Conservation (phyloP, 2,888 invertebrate genomes). For the Xylota segnis region DNA sequence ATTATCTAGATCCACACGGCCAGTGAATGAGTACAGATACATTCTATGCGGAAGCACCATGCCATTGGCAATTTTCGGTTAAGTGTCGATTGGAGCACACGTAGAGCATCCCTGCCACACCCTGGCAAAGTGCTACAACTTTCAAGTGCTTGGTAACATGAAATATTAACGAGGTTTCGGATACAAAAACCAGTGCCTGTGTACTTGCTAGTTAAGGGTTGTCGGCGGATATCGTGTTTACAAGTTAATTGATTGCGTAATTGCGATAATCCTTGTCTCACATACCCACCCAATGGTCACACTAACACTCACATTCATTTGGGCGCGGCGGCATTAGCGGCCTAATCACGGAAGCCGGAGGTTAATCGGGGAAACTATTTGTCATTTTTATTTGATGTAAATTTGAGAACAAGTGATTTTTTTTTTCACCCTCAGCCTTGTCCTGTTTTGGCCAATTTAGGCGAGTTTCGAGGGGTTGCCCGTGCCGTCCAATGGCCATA, state of each 20-base stretch:
- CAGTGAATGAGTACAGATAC: not conserved
- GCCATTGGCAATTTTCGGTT: slow-evolving; percentile 28
- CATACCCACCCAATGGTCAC: not conserved
- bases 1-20: slow-evolving; percentile 21
- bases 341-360: not conserved
- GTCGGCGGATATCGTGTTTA: slow-evolving; percentile 41
- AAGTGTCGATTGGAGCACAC: slow-evolving; percentile 17
- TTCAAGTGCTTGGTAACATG: slow-evolving; percentile 26
- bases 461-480: not conserved
- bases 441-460: not conserved
- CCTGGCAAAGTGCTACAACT: slow-evolving; percentile 20
- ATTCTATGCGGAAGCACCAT: not conserved
- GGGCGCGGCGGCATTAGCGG: not conserved
- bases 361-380: slow-evolving; percentile 14
- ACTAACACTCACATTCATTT: not conserved
- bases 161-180: slow-evolving; percentile 19
- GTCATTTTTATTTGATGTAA: slow-evolving; percentile 15
- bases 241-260: slow-evolving; percentile 52
- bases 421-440: not conserved
- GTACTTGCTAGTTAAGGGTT: not conserved
- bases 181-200: not conserved
- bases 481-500: not conserved
- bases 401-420: slow-evolving; percentile 1
- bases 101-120: not conserved
- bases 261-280: slow-evolving; percentile 41